Conservation (phyloP, 2,888 invertebrate species). For the Silvanus unidentatus region DNA sequence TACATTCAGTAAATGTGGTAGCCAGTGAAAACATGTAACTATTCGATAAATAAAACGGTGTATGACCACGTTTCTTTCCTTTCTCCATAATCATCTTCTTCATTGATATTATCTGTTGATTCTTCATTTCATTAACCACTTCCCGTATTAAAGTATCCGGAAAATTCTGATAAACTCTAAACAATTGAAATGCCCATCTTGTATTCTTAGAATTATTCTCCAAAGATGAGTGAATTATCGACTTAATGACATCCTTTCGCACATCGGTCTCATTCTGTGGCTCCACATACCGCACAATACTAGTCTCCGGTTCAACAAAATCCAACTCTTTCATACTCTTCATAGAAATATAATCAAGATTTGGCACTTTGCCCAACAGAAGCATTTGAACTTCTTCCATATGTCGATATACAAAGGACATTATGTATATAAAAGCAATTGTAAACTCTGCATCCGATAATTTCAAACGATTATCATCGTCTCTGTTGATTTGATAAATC, state of each 20-base stretch:
- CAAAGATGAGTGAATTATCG: conserved; percentile 62
- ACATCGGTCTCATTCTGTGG: conserved; percentile 45
- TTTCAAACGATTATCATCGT: conserved; percentile 8
- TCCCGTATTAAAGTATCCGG: conserved; percentile 57
- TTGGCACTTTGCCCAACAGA: conserved; percentile 2
- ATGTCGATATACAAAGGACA: conserved; percentile 25
- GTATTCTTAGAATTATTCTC: conserved; percentile 49
- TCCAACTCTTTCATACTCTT: not conserved
- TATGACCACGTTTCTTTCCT: conserved; percentile 18
- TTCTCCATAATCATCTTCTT: conserved; percentile 5
- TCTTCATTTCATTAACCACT: conserved; percentile 55
- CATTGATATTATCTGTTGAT: conserved; percentile 54
- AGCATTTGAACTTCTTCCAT: conserved; percentile 20
- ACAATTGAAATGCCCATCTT: conserved; percentile 60
- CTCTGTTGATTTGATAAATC: not conserved
- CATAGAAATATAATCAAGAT: not conserved
- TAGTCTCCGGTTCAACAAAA: conserved; percentile 10
- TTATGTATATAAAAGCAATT: conserved; percentile 26
- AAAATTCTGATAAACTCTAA: conserved; percentile 66
- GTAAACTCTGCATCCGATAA: conserved; percentile 13
- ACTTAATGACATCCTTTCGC: conserved; percentile 50
- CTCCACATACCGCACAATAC: conserved; percentile 15
- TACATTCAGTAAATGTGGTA: conserved; percentile 21
- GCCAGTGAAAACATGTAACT: conserved; percentile 42
- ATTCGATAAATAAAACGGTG: conserved; percentile 44